Conservation (phyloP, 2,113 vertebrate genomes). For the Crotalus viridis region DNA sequence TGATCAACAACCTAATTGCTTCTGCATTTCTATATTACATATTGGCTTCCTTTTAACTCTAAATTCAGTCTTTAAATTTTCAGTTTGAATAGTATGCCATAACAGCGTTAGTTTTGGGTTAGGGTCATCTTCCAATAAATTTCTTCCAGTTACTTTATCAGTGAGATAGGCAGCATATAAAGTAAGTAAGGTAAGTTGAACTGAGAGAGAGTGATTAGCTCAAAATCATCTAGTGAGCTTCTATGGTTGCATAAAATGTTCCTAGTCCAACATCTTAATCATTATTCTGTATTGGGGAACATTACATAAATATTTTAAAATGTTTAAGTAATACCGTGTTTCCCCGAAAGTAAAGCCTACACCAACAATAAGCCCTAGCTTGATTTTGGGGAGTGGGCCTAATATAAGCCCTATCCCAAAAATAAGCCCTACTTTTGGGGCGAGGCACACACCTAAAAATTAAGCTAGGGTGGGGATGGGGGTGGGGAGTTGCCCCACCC, state of each 20-base stretch:
- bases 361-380: no score
- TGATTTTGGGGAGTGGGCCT: no score
- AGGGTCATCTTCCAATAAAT: neutral
- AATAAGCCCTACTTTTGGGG: no score
- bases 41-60: neutral
- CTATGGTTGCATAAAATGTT: neutral
- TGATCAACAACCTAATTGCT: neutral
- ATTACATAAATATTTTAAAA: neutral
- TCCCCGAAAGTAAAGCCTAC: no score
- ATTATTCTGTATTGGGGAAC: neutral
- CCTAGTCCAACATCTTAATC: neutral
- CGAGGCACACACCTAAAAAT: no score
- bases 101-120: neutral
- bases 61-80: neutral
- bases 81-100: neutral
- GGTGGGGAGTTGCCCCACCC: no score
- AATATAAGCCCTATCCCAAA: no score
- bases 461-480: no score
- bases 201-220: neutral
- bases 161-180: neutral
- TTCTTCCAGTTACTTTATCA: neutral
- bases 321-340: neutral
- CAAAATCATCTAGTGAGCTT: neutral
- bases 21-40: neutral
- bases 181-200: neutral